Evolutionary conservation across 2,113 vertebrate genomes (phyloP).

Genomic region (Benitochromis conjunctus): DNA sequence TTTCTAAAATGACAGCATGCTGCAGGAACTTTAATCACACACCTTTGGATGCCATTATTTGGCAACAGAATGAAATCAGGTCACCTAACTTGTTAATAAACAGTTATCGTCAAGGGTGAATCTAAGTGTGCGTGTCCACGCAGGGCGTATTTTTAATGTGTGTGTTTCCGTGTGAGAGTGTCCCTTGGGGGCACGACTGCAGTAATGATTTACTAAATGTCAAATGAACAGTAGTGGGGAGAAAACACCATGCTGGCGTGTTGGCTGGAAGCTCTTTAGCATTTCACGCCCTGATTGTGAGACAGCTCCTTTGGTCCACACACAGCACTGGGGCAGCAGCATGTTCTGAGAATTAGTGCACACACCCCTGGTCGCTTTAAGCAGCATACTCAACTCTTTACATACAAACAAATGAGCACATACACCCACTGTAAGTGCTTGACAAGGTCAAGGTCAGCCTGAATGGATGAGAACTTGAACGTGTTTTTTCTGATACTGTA

Average conservation of each 20-base stretch:
- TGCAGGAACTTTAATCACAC: constrained; percentile 17
- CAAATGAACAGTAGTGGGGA: constrained; percentile 69
- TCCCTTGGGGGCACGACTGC: constrained; percentile 39
- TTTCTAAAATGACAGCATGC: constrained; percentile 3
- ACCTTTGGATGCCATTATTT: constrained; percentile 49
- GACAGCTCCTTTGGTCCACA: constrained; percentile 53
- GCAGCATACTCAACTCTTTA: neutral
- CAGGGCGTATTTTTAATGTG: neutral
- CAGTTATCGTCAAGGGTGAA: constrained; percentile 40
- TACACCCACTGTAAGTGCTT: neutral
- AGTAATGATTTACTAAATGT: constrained; percentile 76
- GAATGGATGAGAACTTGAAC: neutral
- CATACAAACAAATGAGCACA: neutral
- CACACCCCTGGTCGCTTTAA: constrained; percentile 11
- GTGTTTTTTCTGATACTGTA: neutral
- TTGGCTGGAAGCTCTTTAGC: constrained; percentile 71
- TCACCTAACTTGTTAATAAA: constrained; percentile 60
- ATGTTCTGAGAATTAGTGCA: constrained; percentile 21
- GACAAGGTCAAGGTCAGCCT: constrained; percentile 13
- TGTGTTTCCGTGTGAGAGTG: constrained; percentile 10
- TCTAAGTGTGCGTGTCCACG: neutral
- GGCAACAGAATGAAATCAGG: constrained; percentile 54
- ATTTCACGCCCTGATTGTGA: constrained; percentile 78
- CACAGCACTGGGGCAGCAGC: constrained; percentile 11
- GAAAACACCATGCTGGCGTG: constrained; percentile 64